A percentile compares a stretch with the other conserved stretches of the same genome.
Evolutionary conservation across 1,140 invertebrate species (phyloP).

Genomic region (Maniola jurtina): DNA sequence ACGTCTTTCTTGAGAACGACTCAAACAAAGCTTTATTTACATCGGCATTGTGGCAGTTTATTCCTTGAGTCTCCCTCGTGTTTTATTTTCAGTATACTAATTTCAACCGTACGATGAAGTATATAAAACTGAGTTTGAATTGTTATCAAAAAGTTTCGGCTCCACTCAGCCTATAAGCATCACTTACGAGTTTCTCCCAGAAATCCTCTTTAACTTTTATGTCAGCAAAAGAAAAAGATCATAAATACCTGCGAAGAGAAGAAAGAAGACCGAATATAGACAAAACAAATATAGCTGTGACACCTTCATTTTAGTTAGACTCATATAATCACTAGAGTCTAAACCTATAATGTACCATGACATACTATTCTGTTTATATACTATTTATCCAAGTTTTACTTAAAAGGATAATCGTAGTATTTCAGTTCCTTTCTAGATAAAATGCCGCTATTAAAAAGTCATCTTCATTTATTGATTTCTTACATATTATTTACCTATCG

Average conservation of each 20-base stretch:
- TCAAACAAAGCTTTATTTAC: too few relatives aligned
- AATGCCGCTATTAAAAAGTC: slow-evolving; percentile 1
- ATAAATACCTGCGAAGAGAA: background rate
- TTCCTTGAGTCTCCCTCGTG: too few relatives aligned
- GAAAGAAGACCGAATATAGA: background rate
- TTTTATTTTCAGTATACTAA: too few relatives aligned
- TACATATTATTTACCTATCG: background rate
- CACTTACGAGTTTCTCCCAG: too few relatives aligned
- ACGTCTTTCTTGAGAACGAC: too few relatives aligned
- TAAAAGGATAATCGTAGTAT: background rate
- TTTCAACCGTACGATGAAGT: too few relatives aligned
- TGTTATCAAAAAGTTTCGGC: too few relatives aligned
- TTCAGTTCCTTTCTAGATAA: background rate
- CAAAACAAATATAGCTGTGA: background rate
- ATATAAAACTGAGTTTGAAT: too few relatives aligned
- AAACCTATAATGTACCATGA: too few relatives aligned
- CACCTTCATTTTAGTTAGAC: background rate
- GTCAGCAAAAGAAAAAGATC: background rate
- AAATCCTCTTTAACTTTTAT: background rate
- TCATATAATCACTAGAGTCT: background rate
- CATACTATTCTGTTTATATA: background rate
- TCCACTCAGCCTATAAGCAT: too few relatives aligned
- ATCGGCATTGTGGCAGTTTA: too few relatives aligned
- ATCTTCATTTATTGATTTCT: background rate
- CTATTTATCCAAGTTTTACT: background rate